Evolutionary conservation across 2,113 vertebrate genomes (phyloP).

Genomic region (Podarcis muralis): DNA sequence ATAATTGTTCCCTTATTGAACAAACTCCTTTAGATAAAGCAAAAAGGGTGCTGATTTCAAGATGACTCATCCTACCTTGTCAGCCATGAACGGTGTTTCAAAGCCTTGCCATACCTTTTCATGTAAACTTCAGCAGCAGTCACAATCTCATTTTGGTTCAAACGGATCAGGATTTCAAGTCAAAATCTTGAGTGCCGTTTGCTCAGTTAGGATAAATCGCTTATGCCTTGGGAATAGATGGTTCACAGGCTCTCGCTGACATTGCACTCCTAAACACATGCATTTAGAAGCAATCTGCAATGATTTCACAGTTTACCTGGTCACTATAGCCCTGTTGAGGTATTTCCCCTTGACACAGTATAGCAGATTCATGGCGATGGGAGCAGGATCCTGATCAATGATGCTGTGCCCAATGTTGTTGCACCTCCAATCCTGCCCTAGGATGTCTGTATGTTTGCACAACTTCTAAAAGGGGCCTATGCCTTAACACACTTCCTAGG

Average conservation of each 20-base stretch:
- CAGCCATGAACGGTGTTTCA: conserved; percentile 37
- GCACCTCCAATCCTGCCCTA: no score
- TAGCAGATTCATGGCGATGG: neutral
- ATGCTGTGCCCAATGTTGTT: neutral
- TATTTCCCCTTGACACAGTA: neutral
- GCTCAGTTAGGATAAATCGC: neutral
- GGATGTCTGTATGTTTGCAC: neutral
- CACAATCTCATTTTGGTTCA: neutral
- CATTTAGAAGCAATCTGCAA: neutral
- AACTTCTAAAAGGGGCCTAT: neutral
- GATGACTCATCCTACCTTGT: conserved; percentile 43
- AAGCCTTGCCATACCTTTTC: conserved; percentile 50
- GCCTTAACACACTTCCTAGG: neutral
- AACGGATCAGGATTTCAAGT: neutral
- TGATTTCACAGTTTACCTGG: neutral
- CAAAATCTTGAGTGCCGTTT: neutral
- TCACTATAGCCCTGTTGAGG: neutral
- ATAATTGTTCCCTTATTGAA: conserved; percentile 42
- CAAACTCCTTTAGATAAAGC: conserved; percentile 29
- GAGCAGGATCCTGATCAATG: neutral
- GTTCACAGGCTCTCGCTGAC: neutral
- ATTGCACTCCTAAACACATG: neutral
- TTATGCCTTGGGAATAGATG: neutral
- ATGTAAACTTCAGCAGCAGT: neutral
- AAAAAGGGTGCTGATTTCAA: conserved; percentile 41